Conservation (phyloP, 2,797 vertebrate species). For the Glossophaga mutica region DNA sequence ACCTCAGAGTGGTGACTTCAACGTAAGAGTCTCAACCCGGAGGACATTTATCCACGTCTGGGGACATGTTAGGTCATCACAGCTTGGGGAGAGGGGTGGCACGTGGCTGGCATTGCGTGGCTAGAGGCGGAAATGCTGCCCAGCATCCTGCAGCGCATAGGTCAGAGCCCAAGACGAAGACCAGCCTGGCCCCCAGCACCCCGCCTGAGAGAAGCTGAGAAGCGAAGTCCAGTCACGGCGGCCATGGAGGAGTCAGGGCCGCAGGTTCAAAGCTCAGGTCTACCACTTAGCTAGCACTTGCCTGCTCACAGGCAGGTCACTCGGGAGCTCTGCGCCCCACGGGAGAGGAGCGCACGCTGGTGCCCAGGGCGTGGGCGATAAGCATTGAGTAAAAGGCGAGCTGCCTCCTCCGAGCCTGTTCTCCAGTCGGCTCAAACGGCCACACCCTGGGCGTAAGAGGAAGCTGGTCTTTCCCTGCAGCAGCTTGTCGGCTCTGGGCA, state of each 20-base stretch:
- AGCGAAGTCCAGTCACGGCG: neutral
- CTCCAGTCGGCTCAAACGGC: neutral
- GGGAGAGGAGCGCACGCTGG: neutral
- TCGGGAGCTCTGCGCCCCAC: neutral
- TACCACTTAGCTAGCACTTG: too few relatives aligned
- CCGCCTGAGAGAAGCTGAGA: neutral
- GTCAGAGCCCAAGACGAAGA: neutral
- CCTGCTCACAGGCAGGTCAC: neutral
- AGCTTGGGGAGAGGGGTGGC: accelerated
- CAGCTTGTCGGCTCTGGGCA: neutral
- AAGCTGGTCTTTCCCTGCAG: neutral
- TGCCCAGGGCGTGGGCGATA: accelerated
- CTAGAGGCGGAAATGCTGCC: neutral
- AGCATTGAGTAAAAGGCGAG: neutral
- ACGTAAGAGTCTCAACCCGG: neutral
- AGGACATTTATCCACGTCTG: neutral
- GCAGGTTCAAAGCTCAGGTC: neutral
- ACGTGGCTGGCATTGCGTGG: neutral
- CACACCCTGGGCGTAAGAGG: neutral
- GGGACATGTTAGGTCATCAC: neutral
- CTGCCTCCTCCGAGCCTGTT: neutral
- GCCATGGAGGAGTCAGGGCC: neutral
- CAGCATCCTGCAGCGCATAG: neutral
- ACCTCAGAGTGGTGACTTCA: neutral
- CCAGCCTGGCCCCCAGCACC: too few relatives aligned